Evolutionary conservation across 2,797 vertebrate species (phyloP), one percentile per base, ranked within the genome.

Genomic region (Natrix natrix): DNA sequence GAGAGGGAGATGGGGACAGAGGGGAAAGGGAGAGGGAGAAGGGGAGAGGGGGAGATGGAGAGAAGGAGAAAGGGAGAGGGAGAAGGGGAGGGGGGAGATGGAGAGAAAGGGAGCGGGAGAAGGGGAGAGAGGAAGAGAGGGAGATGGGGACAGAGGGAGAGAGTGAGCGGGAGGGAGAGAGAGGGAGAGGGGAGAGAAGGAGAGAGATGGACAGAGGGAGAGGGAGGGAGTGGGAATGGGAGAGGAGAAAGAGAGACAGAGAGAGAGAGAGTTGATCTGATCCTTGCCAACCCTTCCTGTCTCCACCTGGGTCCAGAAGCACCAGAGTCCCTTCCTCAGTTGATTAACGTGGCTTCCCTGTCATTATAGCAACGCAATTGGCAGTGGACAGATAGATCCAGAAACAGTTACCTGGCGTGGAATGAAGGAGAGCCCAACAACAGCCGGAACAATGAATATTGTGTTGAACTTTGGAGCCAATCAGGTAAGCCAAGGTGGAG

Each of bases 361-460:
- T 69, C 14, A 69, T 69, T 69, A 69, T 5, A 69, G 66, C 0
- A 17, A 16, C n/a, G n/a, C 6, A 16, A 1, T 1, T 69, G 66
- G 66, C n/a, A 69, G 14, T 69, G 66, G 66, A 32, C 66, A 17
- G 66, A 69, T n/a, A 32, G n/a, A 32, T 69, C 66, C 66, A 32
- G 28, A 3, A 32, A 16, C 14, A 69, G 14, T n/a, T 69, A 16
- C 66, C 14, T 32, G 12, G 8, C 6, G 0, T 69, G n/a, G n/a
- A 0, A 69, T 1, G 1, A 0, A 69, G 66, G 66, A 17, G 66
- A 69, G n/a, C 66, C 66, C 66, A 69, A 69, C 66, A 69, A 69
- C 14, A 0, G 0, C 1, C 0, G 6, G 5, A 16, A 69, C 5
- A 8, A 69, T 1, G 66, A 69, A 69, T 0, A 69, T 0, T 69